Percentiles rank a stretch among this genome's conserved stretches.
Evolutionary conservation across 2,113 vertebrate species (phyloP).

Genomic region (Myanophis thanlyinensis): DNA sequence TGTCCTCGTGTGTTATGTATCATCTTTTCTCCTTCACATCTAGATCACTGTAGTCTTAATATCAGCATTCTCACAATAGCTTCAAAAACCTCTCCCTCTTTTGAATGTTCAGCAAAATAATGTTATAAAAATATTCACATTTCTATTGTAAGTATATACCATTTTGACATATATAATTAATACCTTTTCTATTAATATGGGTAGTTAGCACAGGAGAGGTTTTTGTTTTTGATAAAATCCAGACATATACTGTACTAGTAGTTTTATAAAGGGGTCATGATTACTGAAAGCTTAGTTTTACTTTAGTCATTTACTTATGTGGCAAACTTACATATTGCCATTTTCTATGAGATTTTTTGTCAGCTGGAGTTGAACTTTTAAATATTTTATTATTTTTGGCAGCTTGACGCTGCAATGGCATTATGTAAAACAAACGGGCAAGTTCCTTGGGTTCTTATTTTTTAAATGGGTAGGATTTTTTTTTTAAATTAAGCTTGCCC

Average conservation of each 20-base stretch:
- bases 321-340: not conserved
- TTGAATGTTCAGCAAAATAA: not conserved
- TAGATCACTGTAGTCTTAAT: not conserved
- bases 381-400: not conserved
- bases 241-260: not conserved
- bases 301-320: not conserved
- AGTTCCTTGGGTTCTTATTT: not conserved
- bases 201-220: rapidly evolving
- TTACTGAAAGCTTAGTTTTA: not conserved
- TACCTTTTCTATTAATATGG: not conserved
- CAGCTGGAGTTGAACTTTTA: not conserved
- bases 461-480: not conserved
- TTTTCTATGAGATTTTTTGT: not conserved
- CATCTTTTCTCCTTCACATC: not conserved
- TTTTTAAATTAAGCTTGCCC: not conserved
- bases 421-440: not conserved
- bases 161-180: not conserved
- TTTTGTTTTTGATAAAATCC: not conserved
- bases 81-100: not conserved
- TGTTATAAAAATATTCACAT: not conserved
- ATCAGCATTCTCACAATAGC: not conserved
- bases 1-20: not conserved
- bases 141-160: not conserved
- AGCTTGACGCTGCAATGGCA: not conserved
- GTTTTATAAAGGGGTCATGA: not conserved